Conservation (phyloP, 2,113 vertebrate species). For the Sylvilagus bachmani region DNA sequence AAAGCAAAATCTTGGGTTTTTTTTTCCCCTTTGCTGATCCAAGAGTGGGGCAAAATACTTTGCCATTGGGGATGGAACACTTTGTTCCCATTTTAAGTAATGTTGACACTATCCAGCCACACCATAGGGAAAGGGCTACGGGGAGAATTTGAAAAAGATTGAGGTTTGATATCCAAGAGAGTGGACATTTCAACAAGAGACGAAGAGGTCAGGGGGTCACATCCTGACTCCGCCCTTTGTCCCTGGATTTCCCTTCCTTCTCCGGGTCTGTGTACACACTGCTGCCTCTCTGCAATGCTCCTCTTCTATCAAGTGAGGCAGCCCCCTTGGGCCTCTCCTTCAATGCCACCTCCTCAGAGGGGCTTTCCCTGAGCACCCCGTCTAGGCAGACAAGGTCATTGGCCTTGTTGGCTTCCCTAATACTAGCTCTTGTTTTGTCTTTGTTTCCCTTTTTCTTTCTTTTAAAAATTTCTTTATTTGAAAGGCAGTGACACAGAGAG, state of each 20-base stretch:
- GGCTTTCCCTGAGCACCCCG: no score
- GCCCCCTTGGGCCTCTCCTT: neutral
- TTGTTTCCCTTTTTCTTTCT: neutral
- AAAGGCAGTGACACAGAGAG: no score
- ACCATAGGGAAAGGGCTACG: conserved; percentile 4
- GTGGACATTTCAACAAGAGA: neutral
- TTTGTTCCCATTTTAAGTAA: conserved; percentile 90
- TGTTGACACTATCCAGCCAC: conserved; percentile 75
- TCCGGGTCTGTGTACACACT: neutral
- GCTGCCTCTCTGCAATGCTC: neutral
- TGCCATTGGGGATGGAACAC: conserved; percentile 69
- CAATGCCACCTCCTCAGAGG: neutral
- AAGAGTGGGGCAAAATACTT: conserved; percentile 68
- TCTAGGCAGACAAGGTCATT: neutral
- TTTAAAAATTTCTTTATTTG: neutral
- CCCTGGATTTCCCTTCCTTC: neutral
- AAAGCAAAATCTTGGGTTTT: conserved; percentile 56
- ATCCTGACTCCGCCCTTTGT: neutral
- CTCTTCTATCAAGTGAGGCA: accelerated
- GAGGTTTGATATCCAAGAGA: neutral
- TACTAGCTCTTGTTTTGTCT: neutral
- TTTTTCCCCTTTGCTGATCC: conserved; percentile 67
- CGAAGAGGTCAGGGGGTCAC: neutral
- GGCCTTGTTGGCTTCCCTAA: neutral
- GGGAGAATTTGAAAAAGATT: neutral